phyloP scores from a whole-genome alignment of 92 coral and sea anemone species.

The Heteractis magnifica region DNA sequence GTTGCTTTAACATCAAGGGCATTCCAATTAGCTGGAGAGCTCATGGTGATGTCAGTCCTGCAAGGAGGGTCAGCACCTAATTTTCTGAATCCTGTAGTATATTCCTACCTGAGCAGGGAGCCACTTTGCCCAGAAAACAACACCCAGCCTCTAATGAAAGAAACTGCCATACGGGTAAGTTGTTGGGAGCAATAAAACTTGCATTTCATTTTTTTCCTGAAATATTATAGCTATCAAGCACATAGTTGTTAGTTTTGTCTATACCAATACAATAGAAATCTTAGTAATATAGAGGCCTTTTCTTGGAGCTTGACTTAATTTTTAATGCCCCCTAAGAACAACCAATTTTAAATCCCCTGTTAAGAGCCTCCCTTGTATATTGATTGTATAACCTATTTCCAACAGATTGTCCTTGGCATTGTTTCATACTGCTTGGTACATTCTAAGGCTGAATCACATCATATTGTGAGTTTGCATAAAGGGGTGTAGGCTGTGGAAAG shows the following conservation, averaged over 20 bases:
- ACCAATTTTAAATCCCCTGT: no score
- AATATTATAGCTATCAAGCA: no score
- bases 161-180: slow-evolving; percentile 36
- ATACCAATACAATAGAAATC: no score
- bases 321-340: no score
- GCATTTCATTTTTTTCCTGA: neutral
- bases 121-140: slow-evolving; percentile 43
- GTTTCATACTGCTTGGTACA: no score
- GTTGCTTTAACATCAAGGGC: slow-evolving; percentile 49
- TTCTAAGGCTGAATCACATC: no score
- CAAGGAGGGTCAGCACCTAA: slow-evolving; percentile 76
- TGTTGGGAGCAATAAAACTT: slow-evolving; percentile 4
- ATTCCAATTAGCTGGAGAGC: slow-evolving; percentile 49
- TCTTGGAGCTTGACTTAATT: no score
- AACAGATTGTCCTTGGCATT: neutral
- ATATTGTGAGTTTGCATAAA: no score
- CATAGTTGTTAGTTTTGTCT: neutral
- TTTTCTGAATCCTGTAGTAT: slow-evolving; percentile 46
- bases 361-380: no score
- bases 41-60: slow-evolving; percentile 55
- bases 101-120: slow-evolving; percentile 35
- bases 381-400: neutral
- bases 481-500: no score
- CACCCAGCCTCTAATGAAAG: slow-evolving; percentile 35
- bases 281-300: no score